A percentile compares a stretch with the other conserved stretches of the same genome.
Conservation (phyloP, 2,888 invertebrate genomes). For the Thyatira batis region DNA sequence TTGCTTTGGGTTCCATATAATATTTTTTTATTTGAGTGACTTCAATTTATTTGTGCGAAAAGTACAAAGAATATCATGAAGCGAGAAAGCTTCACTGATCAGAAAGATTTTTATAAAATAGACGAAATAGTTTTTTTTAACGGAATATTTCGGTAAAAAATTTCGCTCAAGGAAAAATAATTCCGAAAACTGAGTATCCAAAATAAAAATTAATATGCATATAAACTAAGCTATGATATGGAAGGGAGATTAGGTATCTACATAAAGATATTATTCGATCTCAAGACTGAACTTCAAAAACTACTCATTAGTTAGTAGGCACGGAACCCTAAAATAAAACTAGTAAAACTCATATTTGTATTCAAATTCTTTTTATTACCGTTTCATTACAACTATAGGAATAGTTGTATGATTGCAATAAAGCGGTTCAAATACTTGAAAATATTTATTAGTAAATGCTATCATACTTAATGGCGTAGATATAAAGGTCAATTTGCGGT, state of each 20-base stretch:
- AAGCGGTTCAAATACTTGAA: neutral
- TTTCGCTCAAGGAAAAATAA: too few relatives aligned
- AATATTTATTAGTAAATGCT: neutral
- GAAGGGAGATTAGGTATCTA: too few relatives aligned
- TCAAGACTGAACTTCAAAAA: neutral
- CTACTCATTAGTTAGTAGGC: neutral
- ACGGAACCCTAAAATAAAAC: conserved; percentile 2
- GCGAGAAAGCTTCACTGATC: too few relatives aligned
- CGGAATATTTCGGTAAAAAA: too few relatives aligned
- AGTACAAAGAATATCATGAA: too few relatives aligned
- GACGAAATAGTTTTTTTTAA: too few relatives aligned
- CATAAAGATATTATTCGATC: neutral
- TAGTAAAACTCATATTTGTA: conserved; percentile 9
- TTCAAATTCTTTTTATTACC: neutral
- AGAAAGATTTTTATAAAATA: too few relatives aligned
- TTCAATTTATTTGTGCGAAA: too few relatives aligned
- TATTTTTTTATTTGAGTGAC: too few relatives aligned
- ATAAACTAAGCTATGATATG: too few relatives aligned
- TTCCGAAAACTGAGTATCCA: too few relatives aligned
- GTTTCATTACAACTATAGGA: neutral
- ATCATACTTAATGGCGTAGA: neutral
- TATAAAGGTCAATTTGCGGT: neutral
- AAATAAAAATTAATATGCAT: too few relatives aligned
- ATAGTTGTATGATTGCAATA: neutral
- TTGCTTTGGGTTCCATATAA: neutral